These are phyloP conservation scores for Channa striata DNA, from an alignment of 2,797 vertebrate genomes.

Conservation along the genomic window DNA sequence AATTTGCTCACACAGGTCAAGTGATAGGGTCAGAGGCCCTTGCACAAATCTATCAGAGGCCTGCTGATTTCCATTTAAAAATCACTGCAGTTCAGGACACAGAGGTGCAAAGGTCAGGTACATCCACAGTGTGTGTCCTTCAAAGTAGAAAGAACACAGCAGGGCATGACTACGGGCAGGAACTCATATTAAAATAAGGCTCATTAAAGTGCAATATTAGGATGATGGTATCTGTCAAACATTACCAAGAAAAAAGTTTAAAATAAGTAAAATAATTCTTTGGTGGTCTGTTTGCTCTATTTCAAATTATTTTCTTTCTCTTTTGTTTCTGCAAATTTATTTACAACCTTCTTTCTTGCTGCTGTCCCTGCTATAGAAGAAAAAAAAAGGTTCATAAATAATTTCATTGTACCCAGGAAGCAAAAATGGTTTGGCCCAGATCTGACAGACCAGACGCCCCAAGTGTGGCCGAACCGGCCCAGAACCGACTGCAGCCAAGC, in stretches of 20 bases:
- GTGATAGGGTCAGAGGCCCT: constrained; percentile 40
- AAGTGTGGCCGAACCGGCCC: too few species aligned
- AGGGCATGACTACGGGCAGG: constrained; percentile 33
- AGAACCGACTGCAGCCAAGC: too few species aligned
- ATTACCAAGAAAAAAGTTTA: constrained; percentile 16
- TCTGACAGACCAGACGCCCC: too few species aligned
- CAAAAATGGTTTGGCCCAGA: too few species aligned
- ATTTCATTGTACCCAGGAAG: too few species aligned
- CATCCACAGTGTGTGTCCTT: constrained; percentile 56
- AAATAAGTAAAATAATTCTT: neutral
- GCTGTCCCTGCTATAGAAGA: too few species aligned
- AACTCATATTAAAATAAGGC: constrained; percentile 24
- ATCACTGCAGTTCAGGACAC: constrained; percentile 31
- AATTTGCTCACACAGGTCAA: constrained; percentile 41
- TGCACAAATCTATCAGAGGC: constrained; percentile 32
- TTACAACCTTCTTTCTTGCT: too few species aligned
- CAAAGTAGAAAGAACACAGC: constrained; percentile 36
- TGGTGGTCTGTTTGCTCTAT: too few species aligned
- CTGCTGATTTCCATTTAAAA: constrained; percentile 61
- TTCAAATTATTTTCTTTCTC: too few species aligned
- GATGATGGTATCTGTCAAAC: constrained; percentile 28
- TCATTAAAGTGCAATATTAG: constrained; percentile 24
- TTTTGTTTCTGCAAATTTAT: too few species aligned
- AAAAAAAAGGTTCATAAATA: too few species aligned
- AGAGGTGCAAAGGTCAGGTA: constrained; percentile 43